Conservation (phyloP, 2,888 invertebrate species). For the Cyclophora albipunctata region DNA sequence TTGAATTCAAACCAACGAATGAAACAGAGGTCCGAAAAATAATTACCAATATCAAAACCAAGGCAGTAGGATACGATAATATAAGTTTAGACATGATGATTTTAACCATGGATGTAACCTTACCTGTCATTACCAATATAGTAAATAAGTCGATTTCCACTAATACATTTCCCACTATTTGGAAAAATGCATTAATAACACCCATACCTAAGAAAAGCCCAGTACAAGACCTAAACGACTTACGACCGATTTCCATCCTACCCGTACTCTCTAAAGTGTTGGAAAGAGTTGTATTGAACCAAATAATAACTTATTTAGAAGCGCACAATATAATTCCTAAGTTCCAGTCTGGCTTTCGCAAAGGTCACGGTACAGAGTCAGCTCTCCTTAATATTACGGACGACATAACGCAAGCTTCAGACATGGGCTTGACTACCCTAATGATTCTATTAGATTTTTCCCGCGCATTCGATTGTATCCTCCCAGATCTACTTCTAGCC, state of each 20-base stretch:
- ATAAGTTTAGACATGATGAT: background rate
- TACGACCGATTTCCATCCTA: conserved; percentile 15
- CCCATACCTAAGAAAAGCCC: conserved; percentile 4
- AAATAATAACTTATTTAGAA: conserved; percentile 1
- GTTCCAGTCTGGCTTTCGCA: background rate
- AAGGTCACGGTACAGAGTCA: background rate
- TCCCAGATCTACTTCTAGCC: background rate
- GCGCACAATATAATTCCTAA: conserved; percentile 1
- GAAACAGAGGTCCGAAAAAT: background rate
- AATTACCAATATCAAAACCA: background rate
- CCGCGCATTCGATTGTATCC: conserved; percentile 14
- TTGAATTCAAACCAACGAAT: background rate
- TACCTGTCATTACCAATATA: background rate
- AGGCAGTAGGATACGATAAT: background rate
- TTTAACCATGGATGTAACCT: background rate
- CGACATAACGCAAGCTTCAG: conserved; percentile 11
- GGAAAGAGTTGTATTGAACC: conserved; percentile 4
- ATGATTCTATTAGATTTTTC: conserved; percentile 12
- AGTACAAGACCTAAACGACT: conserved; percentile 6
- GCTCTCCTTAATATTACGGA: conserved; percentile 12
- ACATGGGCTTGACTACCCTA: conserved; percentile 9
- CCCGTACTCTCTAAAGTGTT: conserved; percentile 10
- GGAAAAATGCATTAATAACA: background rate
- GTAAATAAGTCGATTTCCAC: background rate
- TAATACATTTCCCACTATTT: background rate